phyloP scores from a whole-genome alignment of 2,888 invertebrate genomes.

The Laspeyria flexula region DNA sequence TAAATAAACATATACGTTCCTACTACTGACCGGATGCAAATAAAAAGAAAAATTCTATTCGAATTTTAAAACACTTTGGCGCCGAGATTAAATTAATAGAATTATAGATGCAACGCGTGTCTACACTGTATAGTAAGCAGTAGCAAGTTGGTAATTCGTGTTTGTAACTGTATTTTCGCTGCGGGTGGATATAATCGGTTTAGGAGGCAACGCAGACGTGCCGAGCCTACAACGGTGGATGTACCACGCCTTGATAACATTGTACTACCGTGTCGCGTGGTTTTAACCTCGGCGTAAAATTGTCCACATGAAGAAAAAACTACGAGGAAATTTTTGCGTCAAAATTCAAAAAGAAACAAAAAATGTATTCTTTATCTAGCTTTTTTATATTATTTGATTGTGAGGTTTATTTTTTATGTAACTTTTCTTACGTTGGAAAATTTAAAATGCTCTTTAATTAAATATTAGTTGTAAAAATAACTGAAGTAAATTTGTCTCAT shows the following conservation, averaged over 20 bases:
- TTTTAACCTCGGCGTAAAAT: neutral
- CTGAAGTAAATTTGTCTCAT: too few relatives aligned
- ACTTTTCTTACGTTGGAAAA: too few relatives aligned
- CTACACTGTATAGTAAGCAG: slow-evolving; percentile 20
- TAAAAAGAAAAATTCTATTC: neutral
- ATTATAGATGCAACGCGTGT: slow-evolving; percentile 31
- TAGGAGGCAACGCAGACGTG: slow-evolving; percentile 63
- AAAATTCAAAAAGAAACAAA: too few relatives aligned
- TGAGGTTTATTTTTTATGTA: too few relatives aligned
- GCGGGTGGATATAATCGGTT: slow-evolving; percentile 66
- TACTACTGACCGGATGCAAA: neutral
- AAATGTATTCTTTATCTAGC: too few relatives aligned
- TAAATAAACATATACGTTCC: too few relatives aligned
- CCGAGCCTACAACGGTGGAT: slow-evolving; percentile 48
- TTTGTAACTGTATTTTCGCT: slow-evolving; percentile 66
- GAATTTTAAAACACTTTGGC: neutral
- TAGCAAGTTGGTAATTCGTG: slow-evolving; percentile 48
- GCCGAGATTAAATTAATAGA: slow-evolving; percentile 16
- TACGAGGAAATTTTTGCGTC: neutral
- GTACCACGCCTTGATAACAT: slow-evolving; percentile 12
- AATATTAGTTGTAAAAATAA: too few relatives aligned
- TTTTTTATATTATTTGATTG: too few relatives aligned
- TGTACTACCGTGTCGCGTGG: slow-evolving; percentile 13
- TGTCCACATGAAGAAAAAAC: neutral
- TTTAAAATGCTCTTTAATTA: too few relatives aligned